Percentiles rank a stretch among this genome's conserved stretches.
These are phyloP conservation scores for Tetramorium simillimum DNA, from an alignment of 1,140 invertebrate species.

Conservation along the genomic window DNA sequence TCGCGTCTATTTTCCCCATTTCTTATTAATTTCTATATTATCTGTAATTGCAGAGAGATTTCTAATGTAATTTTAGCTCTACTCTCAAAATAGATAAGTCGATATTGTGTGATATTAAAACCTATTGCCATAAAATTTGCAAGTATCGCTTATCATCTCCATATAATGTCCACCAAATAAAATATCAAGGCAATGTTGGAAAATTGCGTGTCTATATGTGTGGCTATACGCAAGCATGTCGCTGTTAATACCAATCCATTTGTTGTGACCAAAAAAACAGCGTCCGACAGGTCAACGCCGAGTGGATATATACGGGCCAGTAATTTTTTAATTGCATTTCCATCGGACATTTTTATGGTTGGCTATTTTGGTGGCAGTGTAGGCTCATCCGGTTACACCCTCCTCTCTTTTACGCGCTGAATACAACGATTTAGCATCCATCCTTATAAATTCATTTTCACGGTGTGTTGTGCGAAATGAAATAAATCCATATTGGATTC, in stretches of 20 bases:
- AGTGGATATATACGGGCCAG: constrained; percentile 66
- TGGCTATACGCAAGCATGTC: constrained; percentile 54
- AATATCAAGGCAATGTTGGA: constrained; percentile 29
- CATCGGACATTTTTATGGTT: constrained; percentile 75
- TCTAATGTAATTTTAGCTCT: background rate
- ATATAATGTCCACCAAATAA: background rate
- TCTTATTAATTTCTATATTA: background rate
- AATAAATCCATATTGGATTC: constrained; percentile 66
- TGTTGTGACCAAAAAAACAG: constrained; percentile 55
- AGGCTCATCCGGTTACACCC: constrained; percentile 55
- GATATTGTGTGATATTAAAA: background rate
- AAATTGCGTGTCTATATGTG: constrained; percentile 18
- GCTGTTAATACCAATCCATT: constrained; percentile 63
- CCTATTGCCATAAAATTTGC: background rate
- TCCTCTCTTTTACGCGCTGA: constrained; percentile 52
- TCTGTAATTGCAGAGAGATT: background rate
- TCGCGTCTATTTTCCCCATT: background rate
- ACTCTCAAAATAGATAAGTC: background rate
- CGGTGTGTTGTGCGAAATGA: constrained; percentile 62
- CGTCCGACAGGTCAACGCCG: constrained; percentile 11
- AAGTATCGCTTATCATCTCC: background rate
- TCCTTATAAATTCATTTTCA: constrained; percentile 52
- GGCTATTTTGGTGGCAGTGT: constrained; percentile 64
- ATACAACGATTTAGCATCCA: constrained; percentile 33
- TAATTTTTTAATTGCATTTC: constrained; percentile 76